phyloP scores from a whole-genome alignment of 2,113 vertebrate genomes.

The Trogon melanurus region DNA sequence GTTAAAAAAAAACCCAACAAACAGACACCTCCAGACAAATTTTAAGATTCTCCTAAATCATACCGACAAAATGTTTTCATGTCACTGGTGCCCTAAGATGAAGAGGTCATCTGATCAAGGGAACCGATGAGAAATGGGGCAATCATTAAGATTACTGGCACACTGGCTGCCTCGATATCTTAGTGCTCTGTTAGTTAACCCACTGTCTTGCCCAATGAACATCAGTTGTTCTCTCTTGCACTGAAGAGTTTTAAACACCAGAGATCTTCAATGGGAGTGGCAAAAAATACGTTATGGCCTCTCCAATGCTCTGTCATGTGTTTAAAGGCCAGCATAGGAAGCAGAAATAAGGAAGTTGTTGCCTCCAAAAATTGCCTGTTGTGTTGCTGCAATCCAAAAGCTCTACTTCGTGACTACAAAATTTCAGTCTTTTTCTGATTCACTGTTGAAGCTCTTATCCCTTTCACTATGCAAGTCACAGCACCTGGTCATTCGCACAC shows the following conservation, averaged over 20 bases:
- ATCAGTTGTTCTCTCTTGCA: not conserved
- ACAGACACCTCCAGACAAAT: not conserved
- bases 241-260: not conserved
- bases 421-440: not conserved
- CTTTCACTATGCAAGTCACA: not conserved
- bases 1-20: not conserved
- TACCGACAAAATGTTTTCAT: accelerated
- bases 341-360: not conserved
- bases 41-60: not conserved
- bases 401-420: not conserved
- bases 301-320: not conserved
- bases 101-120: not conserved
- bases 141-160: not conserved
- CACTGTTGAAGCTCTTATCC: not conserved
- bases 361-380: not conserved
- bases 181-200: not conserved
- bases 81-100: not conserved
- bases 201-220: not conserved
- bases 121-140: not conserved
- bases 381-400: not conserved
- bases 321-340: not conserved
- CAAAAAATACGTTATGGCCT: not conserved
- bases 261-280: not conserved
- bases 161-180: not conserved
- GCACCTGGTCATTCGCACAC: not conserved